Base-by-base conservation (phyloP, 2,888 invertebrate species). In the Chloroclystis v-ata region DNA sequence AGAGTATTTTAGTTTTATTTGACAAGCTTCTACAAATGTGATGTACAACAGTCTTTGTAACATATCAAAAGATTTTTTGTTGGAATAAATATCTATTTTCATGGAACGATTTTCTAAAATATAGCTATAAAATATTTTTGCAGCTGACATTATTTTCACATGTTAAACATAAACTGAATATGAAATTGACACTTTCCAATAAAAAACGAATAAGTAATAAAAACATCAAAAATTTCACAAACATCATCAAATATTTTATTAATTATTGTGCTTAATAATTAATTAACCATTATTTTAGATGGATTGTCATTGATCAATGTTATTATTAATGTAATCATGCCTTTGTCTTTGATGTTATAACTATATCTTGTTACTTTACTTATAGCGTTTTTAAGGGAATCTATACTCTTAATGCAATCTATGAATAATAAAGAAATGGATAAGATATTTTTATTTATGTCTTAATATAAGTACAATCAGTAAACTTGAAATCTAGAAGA, bases 61-160 rank as follows among this genome's bases (percentile, higher is more conserved):
- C 85, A 85, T 84, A 85, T 85, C 84, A 84, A 71, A 20, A 57
- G 59, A 60, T 66, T 72, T 66, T 49, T 59, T 72, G 75, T 67
- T 53, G 56, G 60, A 67, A 62, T 72, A 59, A 60, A 76, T 75
- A 79, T 26, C 13, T 83, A 83, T 83, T 78, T 81, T 78, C 67
- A 63, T 75, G 75, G 60, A 59, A 56, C 53, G 33, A 43, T 67
- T 65, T 67, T 72, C 58, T 60, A 61, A 54, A 61, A 54, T 52
- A 60, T 61, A 53, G 61, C 61, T 64, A 63, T 63, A 55, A 56
- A 54, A 55, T 70, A 68, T 71, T 74, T 71, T 74, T 62, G 68
- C 72, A 63, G 64, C 56, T 48, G 57, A 61, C 57, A 63, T 51
- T 71, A 63, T 64, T 28, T 16, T 6, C 12, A 3, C 10, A n/a